Evolutionary conservation across 2,113 vertebrate genomes (phyloP), one percentile per base, ranked within the genome.

Genomic region (Pagrus major): DNA sequence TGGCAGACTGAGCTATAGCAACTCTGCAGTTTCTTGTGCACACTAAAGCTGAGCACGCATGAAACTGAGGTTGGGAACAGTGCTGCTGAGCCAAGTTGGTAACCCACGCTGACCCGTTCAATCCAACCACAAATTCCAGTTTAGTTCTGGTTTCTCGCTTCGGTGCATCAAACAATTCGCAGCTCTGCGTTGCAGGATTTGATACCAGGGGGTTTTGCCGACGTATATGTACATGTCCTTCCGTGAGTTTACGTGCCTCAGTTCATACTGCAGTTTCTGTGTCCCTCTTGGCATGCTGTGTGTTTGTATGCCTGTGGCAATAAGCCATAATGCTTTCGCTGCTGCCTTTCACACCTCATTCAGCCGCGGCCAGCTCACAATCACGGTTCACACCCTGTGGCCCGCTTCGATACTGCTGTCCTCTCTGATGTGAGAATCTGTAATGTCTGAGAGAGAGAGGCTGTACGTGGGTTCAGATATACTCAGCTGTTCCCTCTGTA

Each of bases 241-340:
- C 41, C 74, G 58, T 27, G 12, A 10, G 58, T 75, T 87, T 77
- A 67, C 60, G 42, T 52, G 27, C 49, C 31, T 76, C 35, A 44
- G 67, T 42, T 84, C 55, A 25, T 16, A 12, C 37, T 68, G 52
- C 58, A 51, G 58, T 68, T 42, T 72, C 42, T 47, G 33, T 59
- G 64, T 74, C 44, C 60, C 14, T 78, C 29, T 75, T 80, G 71
- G 80, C 76, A 58, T 71, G 65, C 72, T 91, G 85, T 91, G 92
- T 93, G 92, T 92, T 88, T 90, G 93, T 92, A 76, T 90, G 91
- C 89, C 83, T 88, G 89, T 92, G 92, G 93, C 90, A 91, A 77
- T 60, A 63, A 56, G 81, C 80, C 82, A 79, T 86, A 83, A 80
- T 71, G 80, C 54, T 66, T 90, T 86, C 49, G 55, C 39, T 51